Evolutionary conservation across 2,113 vertebrate species (phyloP).

Genomic region (Pelobates fuscus): DNA sequence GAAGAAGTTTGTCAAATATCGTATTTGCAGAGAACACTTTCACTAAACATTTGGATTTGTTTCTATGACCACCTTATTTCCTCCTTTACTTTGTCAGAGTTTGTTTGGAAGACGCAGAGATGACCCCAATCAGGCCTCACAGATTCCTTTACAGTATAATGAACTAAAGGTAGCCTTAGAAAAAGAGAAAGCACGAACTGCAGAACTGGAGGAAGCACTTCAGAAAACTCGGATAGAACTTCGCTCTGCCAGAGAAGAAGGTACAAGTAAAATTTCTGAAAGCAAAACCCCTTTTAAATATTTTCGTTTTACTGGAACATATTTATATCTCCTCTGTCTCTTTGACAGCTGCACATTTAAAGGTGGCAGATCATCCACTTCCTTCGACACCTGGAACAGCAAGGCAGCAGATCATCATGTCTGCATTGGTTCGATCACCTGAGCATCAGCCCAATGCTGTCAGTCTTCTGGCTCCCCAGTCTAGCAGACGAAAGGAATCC

Average conservation of each 20-base stretch:
- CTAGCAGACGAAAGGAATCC: slow-evolving; percentile 90
- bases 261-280: slow-evolving; percentile 61
- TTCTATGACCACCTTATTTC: too few relatives aligned
- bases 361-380: slow-evolving; percentile 84
- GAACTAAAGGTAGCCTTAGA: slow-evolving; percentile 96
- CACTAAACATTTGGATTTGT: too few relatives aligned
- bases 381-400: slow-evolving; percentile 80
- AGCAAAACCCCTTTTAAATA: neutral
- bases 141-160: slow-evolving; percentile 96
- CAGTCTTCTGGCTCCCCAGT: slow-evolving; percentile 82
- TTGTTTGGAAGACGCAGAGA: slow-evolving; percentile 96
- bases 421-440: slow-evolving; percentile 91
- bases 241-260: slow-evolving; percentile 90
- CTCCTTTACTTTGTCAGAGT: slow-evolving; percentile 92
- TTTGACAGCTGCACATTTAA: slow-evolving; percentile 85
- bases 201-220: slow-evolving; percentile 92
- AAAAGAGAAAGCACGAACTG: slow-evolving; percentile 91
- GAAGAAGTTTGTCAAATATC: too few relatives aligned
- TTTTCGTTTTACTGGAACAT: neutral
- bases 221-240: slow-evolving; percentile 97
- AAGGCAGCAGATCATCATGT: slow-evolving; percentile 96
- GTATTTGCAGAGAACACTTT: too few relatives aligned
- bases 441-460: slow-evolving; percentile 91
- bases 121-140: slow-evolving; percentile 89
- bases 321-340: slow-evolving; percentile 32